Evolutionary conservation across 2,113 vertebrate genomes (phyloP), one percentile per base, ranked within the genome.

Genomic region (Rhadina sibilatrix): DNA sequence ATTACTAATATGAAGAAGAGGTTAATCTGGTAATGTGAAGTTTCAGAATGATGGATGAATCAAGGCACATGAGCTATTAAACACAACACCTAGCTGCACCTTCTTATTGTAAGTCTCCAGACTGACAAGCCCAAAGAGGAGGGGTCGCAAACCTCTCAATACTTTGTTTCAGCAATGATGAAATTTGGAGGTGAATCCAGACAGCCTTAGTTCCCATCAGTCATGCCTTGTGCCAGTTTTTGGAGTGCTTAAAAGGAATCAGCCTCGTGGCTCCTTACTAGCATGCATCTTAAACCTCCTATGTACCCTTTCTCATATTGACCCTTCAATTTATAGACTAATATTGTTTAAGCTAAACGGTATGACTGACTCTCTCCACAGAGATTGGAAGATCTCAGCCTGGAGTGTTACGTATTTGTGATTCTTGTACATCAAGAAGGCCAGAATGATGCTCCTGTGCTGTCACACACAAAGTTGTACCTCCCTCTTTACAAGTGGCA

Each of bases 21-120:
- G 90, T 87, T 94, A 93, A 94, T 76, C 65, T 84, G 61, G 50
- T 61, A 90, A 96, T 17, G 44, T 72, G 47, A 75, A 50, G 71
- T 47, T 93, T 91, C 66, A 86, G 92, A 85, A 91, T 86, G 95
- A 96, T 75, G 52, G 82, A 95, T 90, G 87, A 94, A 19, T 77
- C 0, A 15, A 77, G 59, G 66, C 54, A 72, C 64, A 52, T 35
- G 44, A 94, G 76, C 78, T 84, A 78, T 85, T 83, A 86, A 80
- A 74, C 63, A 83, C 15, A 20, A 44, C 63, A 94, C 40, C 56
- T 64, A 94, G 68, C 76, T 83, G 72, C 44, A 89, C 56, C 37
- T 87, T 65, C 56, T 74, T 75, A 80, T 56, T 24, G 0, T 83
- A 90, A 78, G 71, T 78, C 56, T 88, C 46, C 68, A 89, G 71